Evolutionary conservation across 2,888 invertebrate species (phyloP).

Genomic region (Drosophila subsilvestris): DNA sequence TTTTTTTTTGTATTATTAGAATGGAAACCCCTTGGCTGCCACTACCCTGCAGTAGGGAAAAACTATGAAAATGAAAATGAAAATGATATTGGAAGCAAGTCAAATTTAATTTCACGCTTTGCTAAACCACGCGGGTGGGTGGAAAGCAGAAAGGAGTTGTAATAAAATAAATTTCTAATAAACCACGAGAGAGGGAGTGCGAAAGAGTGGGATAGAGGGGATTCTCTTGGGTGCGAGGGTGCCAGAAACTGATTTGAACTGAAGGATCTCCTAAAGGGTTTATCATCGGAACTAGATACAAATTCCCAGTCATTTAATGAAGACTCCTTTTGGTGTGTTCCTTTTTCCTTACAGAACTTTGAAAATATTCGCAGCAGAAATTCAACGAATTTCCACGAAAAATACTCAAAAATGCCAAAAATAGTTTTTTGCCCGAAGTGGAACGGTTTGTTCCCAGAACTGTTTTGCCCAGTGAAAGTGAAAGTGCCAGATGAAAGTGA

Average conservation of each 20-base stretch:
- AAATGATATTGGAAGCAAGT: slow-evolving; percentile 53
- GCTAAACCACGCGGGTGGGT: slow-evolving; percentile 43
- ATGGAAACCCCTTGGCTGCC: neutral
- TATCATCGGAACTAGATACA: no score
- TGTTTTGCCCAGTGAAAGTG: slow-evolving; percentile 5
- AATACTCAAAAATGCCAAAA: neutral
- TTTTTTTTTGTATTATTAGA: slow-evolving; percentile 3
- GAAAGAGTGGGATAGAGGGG: no score
- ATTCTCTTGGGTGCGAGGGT: neutral
- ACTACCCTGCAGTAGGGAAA: neutral
- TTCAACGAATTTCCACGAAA: neutral
- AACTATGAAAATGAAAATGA: slow-evolving; percentile 58
- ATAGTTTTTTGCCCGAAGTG: slow-evolving; percentile 8
- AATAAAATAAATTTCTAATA: slow-evolving; percentile 53
- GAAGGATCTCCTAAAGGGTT: neutral
- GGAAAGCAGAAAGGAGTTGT: slow-evolving; percentile 9
- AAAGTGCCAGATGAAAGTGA: slow-evolving; percentile 47
- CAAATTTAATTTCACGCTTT: slow-evolving; percentile 76
- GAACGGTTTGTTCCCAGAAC: slow-evolving; percentile 3
- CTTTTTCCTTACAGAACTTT: no score
- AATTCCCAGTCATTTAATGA: neutral
- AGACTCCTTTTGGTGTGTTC: neutral
- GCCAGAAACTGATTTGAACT: neutral
- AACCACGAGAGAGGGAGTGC: slow-evolving; percentile 6
- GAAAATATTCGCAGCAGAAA: no score